A percentile compares a stretch with the other conserved stretches of the same genome.
These are phyloP conservation scores for Myrmophylax atrothorax DNA, from an alignment of 2,113 vertebrate species.

Conservation along the genomic window DNA sequence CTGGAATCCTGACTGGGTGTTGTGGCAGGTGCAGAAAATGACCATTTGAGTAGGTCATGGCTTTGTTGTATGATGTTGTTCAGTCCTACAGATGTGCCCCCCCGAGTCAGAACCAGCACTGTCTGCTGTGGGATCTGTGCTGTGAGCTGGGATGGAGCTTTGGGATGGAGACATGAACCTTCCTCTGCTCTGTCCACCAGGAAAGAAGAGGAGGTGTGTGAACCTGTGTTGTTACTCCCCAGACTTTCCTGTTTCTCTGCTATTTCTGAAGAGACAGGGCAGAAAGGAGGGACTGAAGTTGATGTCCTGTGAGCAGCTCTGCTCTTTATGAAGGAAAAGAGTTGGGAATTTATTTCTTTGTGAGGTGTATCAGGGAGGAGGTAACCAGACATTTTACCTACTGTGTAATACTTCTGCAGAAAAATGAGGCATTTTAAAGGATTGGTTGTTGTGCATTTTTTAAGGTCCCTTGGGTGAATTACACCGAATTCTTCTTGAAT, in stretches of 20 bases:
- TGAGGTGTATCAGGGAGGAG: not conserved
- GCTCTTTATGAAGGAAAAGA: not conserved
- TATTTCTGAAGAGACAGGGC: not conserved
- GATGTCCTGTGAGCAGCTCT: not conserved
- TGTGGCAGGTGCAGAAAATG: not conserved
- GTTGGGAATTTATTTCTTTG: not conserved
- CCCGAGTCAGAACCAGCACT: fast-evolving
- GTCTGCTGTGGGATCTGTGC: not conserved
- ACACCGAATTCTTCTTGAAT: not conserved
- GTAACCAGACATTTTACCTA: fast-evolving
- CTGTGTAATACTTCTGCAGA: not conserved
- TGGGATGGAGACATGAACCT: not conserved
- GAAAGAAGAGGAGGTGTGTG: not conserved
- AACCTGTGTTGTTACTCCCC: not conserved
- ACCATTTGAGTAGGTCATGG: fast-evolving
- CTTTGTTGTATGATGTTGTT: not conserved
- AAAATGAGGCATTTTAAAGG: not conserved
- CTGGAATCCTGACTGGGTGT: fast-evolving
- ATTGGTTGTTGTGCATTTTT: not conserved
- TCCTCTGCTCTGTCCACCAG: fast-evolving
- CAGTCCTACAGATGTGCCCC: fast-evolving
- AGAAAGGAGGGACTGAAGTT: not conserved
- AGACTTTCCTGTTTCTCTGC: not conserved
- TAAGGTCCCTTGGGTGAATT: not conserved
- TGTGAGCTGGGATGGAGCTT: fast-evolving